phyloP scores from a whole-genome alignment of 2,113 vertebrate species.

The Engraulis encrasicolus region DNA sequence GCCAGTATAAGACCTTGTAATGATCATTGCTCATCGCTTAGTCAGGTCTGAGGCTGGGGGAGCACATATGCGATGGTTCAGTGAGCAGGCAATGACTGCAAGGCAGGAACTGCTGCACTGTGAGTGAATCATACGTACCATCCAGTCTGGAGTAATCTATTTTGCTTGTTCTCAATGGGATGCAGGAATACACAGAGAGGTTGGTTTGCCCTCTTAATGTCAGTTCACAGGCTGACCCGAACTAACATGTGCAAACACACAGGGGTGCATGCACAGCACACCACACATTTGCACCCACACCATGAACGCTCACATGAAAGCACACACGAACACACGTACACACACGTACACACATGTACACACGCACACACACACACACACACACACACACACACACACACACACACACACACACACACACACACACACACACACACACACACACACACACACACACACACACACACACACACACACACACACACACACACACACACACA shows the following conservation, averaged over 20 bases:
- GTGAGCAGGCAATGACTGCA: conserved; percentile 2
- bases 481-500: too few relatives aligned
- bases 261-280: too few relatives aligned
- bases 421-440: background rate
- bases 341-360: background rate
- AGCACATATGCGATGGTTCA: conserved; percentile 20
- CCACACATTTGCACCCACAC: too few relatives aligned
- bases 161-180: background rate
- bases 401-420: conserved; percentile 8
- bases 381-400: background rate
- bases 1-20: conserved; percentile 28
- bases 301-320: too few relatives aligned
- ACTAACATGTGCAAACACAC: too few relatives aligned
- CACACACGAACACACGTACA: too few relatives aligned
- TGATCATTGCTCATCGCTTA: conserved; percentile 37
- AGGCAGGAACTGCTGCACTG: conserved; percentile 23
- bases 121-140: conserved; percentile 24
- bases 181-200: background rate
- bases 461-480: background rate
- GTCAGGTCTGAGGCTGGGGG: conserved; percentile 21
- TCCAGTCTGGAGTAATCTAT: conserved; percentile 17
- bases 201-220: background rate
- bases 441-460: background rate
- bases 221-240: background rate
- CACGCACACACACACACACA: conserved; percentile 12